Evolutionary conservation across 2,113 vertebrate species (phyloP), one percentile per base, ranked within the genome.

Genomic region (Turdus rufiventris): DNA sequence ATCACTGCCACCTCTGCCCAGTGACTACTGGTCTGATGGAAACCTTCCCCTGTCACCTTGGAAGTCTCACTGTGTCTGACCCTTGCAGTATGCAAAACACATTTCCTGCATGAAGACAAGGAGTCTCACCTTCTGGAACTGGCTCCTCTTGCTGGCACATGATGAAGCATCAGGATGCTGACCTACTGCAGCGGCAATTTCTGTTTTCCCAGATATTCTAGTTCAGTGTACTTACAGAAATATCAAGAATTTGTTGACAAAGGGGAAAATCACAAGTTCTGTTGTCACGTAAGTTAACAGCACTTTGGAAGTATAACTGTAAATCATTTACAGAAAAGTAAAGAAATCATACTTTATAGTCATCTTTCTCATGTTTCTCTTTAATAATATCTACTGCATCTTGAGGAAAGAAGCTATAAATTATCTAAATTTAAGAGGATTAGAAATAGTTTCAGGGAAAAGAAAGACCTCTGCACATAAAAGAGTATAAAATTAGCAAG

Each of bases 111-210:
- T 25, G 50, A 50, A 61, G 51, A 40, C 20, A 43, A 48, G 23
- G 6, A 70, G 8, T 29, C 15, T 90, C 15, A 29, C 14, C 20
- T 80, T 40, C 40, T 65, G 8, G 6, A 23, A 61, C 5, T 23
- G 50, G 31, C 26, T 91, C 7, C 17, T 80, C 18, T 61, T 5
- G 2, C 56, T 51, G 50, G 50, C 50, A 40, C n/a, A 6, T 4
- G 14, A 29, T 4, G 1, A 73, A 88, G 18, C 23, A 31, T 53
- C 18, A 23, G 54, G 45, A 38, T 61, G 20, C 36, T 57, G 34
- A 43, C 12, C 42, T 4, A 2, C 1, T 6, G 16, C 0, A 5
- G n/a, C 0, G 1, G 8, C 14, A 31, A 36, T n/a, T 62, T 67
- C 36, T 71, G 7, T 20, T 56, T n/a, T 53, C 29, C 24, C 31